phyloP scores from a whole-genome alignment of 2,888 invertebrate genomes.

The Diaphora mendica region DNA sequence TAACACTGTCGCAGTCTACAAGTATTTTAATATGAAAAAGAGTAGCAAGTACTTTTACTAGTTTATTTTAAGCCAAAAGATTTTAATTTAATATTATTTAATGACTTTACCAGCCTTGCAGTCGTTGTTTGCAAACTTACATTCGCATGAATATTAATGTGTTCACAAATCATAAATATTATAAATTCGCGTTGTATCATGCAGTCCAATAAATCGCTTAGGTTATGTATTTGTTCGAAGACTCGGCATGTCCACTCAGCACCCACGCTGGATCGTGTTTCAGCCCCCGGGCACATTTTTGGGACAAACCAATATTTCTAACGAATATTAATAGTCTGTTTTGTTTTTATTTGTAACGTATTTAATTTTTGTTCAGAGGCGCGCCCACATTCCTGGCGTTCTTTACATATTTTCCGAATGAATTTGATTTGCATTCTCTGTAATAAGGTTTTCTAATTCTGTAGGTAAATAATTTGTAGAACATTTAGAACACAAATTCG shows the following conservation, averaged over 20 bases:
- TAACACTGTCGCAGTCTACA: neutral
- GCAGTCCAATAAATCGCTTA: slow-evolving; percentile 56
- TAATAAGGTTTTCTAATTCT: slow-evolving; percentile 3
- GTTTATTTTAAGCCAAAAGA: neutral
- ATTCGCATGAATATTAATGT: slow-evolving; percentile 59
- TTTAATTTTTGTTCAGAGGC: slow-evolving; percentile 72
- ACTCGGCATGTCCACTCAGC: slow-evolving; percentile 71
- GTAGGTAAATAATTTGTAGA: neutral
- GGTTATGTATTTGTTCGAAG: slow-evolving; percentile 45
- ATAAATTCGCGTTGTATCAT: slow-evolving; percentile 69
- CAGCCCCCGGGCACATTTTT: slow-evolving; percentile 85
- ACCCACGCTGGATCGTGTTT: slow-evolving; percentile 79
- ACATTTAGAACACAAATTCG: neutral
- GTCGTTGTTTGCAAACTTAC: slow-evolving; percentile 33
- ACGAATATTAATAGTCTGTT: slow-evolving; percentile 84
- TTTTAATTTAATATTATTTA: neutral
- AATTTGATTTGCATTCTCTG: slow-evolving; percentile 30
- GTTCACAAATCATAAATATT: slow-evolving; percentile 65
- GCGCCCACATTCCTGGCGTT: slow-evolving; percentile 72
- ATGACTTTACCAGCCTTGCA: slow-evolving; percentile 28
- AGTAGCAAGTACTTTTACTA: no score
- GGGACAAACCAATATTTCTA: slow-evolving; percentile 86
- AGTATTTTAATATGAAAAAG: neutral
- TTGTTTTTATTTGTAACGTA: slow-evolving; percentile 74
- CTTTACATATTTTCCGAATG: slow-evolving; percentile 61